Percentiles rank a stretch among this genome's conserved stretches.
These are phyloP conservation scores for Meriones psammophilus DNA, from an alignment of 2,797 vertebrate species.

Conservation along the genomic window DNA sequence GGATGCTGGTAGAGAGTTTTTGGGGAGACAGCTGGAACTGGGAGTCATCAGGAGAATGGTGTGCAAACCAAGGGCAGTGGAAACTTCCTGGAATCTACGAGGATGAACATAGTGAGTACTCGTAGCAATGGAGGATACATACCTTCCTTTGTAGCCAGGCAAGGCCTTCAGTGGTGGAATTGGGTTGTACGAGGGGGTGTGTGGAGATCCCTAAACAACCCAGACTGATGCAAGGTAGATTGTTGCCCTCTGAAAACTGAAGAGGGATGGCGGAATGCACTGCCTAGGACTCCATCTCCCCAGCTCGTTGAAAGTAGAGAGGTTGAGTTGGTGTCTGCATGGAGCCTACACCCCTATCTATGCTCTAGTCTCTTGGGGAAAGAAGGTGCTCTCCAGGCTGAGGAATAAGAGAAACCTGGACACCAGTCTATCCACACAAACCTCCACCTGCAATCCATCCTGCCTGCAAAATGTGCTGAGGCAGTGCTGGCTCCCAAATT, in stretches of 20 bases:
- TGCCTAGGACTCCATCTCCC: not conserved
- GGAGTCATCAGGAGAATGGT: not conserved
- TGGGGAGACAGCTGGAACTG: not conserved
- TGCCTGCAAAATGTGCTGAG: not conserved
- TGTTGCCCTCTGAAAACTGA: not conserved
- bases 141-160: not conserved
- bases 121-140: not conserved
- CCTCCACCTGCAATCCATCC: not conserved
- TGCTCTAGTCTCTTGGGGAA: not conserved
- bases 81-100: not conserved
- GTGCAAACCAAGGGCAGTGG: not conserved
- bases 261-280: not conserved
- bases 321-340: not conserved
- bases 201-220: not conserved
- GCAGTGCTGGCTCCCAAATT: not conserved
- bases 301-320: not conserved
- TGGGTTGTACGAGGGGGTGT: not conserved
- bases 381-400: not conserved
- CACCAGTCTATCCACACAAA: not conserved
- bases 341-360: not conserved
- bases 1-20: not conserved
- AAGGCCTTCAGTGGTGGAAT: not conserved
- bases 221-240: not conserved
- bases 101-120: not conserved
- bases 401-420: not conserved